Evolutionary conservation across 1,140 invertebrate species (phyloP), one percentile per base, ranked within the genome.

Genomic region (Magallana ariakensis): DNA sequence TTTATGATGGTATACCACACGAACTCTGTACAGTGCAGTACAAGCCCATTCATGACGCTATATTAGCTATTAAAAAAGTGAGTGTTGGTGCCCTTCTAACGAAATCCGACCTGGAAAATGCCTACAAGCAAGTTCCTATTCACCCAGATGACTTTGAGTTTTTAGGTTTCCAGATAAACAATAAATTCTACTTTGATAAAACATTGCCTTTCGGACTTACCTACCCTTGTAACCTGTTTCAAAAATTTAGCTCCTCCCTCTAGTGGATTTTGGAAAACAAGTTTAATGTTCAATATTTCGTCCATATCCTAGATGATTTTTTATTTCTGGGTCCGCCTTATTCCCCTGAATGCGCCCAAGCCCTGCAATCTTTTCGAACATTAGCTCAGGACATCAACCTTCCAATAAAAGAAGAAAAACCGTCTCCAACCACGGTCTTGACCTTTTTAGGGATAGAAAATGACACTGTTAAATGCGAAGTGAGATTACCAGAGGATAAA

Each of bases 1-100:
- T 89, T 11, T 87, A 87, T 80, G 85, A 87, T 86, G n/a, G 11
- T 15, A 83, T 87, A 7, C 26, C 70, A 26, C 5, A 0, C 0
- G 16, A 15, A 1, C 9, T 56, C 6, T 86, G 66, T 53, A 58
- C 81, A n/a, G 83, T 87, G n/a, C 56, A 82, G 56, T 87, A 80
- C 46, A 11, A 82, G 33, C 9, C 80, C 26, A 54, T 82, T 82
- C 11, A 82, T 10, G 26, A 82, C 26, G 80, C 80, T 53, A 46
- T 54, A 8, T n/a, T 7, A 6, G 5, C 46, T 53, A n/a, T 82
- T 15, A 16, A 15, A 10, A 33, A 54, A 46, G 8, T 82, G 7
- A 33, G 80, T 9, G 5, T 7, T 8, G 80, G 80, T 33, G 46
- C 80, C 9, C 33, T 46, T 7, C 16, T 46, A 33, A 33, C 80